Base-by-base conservation (phyloP, 2,797 vertebrate species). In the Sparidentex hasta region DNA sequence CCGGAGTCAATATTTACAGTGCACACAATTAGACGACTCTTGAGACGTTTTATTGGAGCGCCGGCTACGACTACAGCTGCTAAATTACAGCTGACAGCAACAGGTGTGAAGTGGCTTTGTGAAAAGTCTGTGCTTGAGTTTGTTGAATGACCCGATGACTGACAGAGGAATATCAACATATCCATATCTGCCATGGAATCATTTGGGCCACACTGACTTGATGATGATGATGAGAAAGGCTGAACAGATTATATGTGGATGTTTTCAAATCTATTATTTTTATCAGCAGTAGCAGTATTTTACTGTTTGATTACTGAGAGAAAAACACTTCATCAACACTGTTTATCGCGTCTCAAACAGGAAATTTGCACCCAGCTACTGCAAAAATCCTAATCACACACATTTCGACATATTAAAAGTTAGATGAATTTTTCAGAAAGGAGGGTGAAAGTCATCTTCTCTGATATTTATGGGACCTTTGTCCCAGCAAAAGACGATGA, bases 1-100 rank as follows among this genome's bases (percentile, higher is more conserved):
- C 29, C 59, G 55, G 63, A 65, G 55, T 78, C 78, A 90, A 92
- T 83, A 83, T 93, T 89, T 85, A 43, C 23, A 82, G 56, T 52
- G 61, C 55, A 82, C 57, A 75, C 76, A 78, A 47, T 57, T 51
- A 38, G 14, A 75, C 25, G n/a, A 44, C 23, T 75, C 65, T 51
- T 23, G 43, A 78, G 59, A 58, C n/a, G 16, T 63, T 75, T 82
- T 74, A 75, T n/a, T 27, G 65, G 9, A 38, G 52, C 41, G 16
- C 11, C 43, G 27, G 43, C 27, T n/a, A 27, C 62, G 27, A 23
- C 44, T 21, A 5, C 21, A 55, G 83, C 23, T 59, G 46, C 8
- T 21, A 59, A 27, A 41, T 38, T n/a, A 7, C 14, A 52, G 81
- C 20, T 57, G 11, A 52, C 71, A 29, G 56, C 65, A 84, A 63